Conservation (phyloP, 2,888 invertebrate genomes). For the Lordiphosa andalusiaca region DNA sequence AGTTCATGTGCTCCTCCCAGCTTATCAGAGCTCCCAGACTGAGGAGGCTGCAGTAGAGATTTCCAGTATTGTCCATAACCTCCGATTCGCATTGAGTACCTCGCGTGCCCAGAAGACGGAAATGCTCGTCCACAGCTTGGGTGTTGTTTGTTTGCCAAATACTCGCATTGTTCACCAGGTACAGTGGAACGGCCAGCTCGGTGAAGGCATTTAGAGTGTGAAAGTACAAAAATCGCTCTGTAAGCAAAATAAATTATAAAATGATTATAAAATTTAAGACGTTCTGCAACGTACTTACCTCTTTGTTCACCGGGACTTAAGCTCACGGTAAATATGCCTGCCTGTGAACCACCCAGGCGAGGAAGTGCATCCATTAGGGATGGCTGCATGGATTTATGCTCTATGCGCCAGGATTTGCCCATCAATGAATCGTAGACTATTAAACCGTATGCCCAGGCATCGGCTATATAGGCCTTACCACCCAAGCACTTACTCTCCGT, state of each 20-base stretch:
- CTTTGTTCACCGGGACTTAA: conserved; percentile 59
- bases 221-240: conserved; percentile 82
- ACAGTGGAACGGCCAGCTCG: conserved; percentile 83
- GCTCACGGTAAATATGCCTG: conserved; percentile 77
- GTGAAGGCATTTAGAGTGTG: conserved; percentile 84
- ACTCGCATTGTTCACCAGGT: conserved; percentile 82
- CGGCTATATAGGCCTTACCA: conserved; percentile 84
- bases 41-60: conserved; percentile 87
- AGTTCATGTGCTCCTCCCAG: conserved; percentile 86
- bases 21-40: conserved; percentile 86
- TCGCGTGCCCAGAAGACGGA: conserved; percentile 82
- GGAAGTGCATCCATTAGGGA: conserved; percentile 63
- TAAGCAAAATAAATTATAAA: background rate
- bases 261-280: too few species aligned
- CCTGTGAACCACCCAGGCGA: conserved; percentile 63
- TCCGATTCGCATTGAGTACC: conserved; percentile 88
- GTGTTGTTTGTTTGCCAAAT: conserved; percentile 80
- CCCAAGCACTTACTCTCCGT: conserved; percentile 81
- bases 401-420: conserved; percentile 83
- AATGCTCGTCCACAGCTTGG: conserved; percentile 78
- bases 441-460: conserved; percentile 83
- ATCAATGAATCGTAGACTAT: conserved; percentile 83
- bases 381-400: conserved; percentile 83
- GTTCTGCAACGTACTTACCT: conserved; percentile 21
- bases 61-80: conserved; percentile 86